Evolutionary conservation across 53 echinoderm and acorn worm species (phyloP), one percentile per base, ranked within the genome.

Genomic region (Antedon mediterranea): DNA sequence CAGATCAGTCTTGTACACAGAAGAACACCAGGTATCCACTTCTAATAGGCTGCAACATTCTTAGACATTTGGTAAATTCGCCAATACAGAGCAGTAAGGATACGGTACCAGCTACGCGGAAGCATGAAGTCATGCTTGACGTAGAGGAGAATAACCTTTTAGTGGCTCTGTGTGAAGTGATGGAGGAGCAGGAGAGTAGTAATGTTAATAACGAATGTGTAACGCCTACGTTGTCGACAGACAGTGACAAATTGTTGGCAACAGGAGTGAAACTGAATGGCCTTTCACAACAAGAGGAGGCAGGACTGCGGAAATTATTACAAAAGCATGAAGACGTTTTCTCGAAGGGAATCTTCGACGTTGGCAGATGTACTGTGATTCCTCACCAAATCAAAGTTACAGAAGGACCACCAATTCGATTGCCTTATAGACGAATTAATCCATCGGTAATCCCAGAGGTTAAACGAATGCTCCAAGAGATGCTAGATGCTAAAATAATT

Each of bases 401-500:
- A 43, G 41, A 32, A 7, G 18, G 9, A 2, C 34, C 31, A 26
- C 77, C 77, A 4, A 37, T 43, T 26, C 29, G 77, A 0, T 29
- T 77, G 28, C 30, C 33, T 0, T 18, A 57, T 77, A 3, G 30
- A 11, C 29, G 9, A 9, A 28, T 34, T 77, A 0, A 32, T 29
- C 30, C 42, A 3, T 0, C 20, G 0, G 8, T 18, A 29, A 28
- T 37, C 28, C 13, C 2, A 43, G 43, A 57, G 23, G 57, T 76
- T 41, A 29, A 76, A 28, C 33, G 0, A n/a, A 34, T 28, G 34
- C 34, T 81, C 1, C 81, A 88, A 32, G 84, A 88, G 3, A 75
- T 88, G 82, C 30, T 88, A 1, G 82, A 81, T 6, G 42, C 78
- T 9, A 29, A 31, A 33, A 78, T 88, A 11, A 88, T 88, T 31